Base-by-base conservation (phyloP, 2,797 vertebrate genomes). In the Halcyon chelicuti region DNA sequence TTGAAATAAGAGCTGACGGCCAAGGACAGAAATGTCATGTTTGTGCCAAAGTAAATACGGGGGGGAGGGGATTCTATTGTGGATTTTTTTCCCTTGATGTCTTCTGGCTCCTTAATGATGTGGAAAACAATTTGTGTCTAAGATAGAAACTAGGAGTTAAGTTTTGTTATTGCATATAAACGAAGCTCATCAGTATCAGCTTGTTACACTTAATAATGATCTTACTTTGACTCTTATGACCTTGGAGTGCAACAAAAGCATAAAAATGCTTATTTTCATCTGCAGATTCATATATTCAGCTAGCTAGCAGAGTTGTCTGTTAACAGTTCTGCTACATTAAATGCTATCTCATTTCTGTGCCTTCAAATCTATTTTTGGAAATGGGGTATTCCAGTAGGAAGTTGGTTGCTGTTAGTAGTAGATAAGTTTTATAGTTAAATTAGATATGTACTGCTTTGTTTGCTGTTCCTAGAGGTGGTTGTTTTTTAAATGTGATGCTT, bases 141-240 rank as follows among this genome's bases (percentile, higher is more conserved):
- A 90, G 91, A 88, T 80, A 76, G 2, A 78, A 96, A 70, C 61
- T 71, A 73, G 35, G 67, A 70, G 12, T 65, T 85, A 88, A 51
- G n/a, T 12, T 67, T 80, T 92, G 39, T 93, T 93, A 42, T 54
- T 90, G 66, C 67, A 72, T 74, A 61, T 19, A 22, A 96, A 93
- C 83, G 37, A 80, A 94, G 76, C 79, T 97, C 60, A 72, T 94
- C 82, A 63, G 46, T 80, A 58, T 67, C 39, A 68, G 77, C 75
- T 96, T 91, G 78, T 90, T 97, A 91, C 13, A 55, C 77, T 76
- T 84, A 68, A 33, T 93, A 88, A 95, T 85, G 81, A 85, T 93
- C 67, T 74, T 85, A 79, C 60, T 95, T 79, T 94, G 46, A 86
- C 78, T 91, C 65, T 76, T 83, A 28, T 68, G 79, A 93, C 94